Percentiles rank a stretch among this genome's conserved stretches.
These are phyloP conservation scores for Camptogramma bilineatum DNA, from an alignment of 2,888 invertebrate genomes.

Conservation along the genomic window DNA sequence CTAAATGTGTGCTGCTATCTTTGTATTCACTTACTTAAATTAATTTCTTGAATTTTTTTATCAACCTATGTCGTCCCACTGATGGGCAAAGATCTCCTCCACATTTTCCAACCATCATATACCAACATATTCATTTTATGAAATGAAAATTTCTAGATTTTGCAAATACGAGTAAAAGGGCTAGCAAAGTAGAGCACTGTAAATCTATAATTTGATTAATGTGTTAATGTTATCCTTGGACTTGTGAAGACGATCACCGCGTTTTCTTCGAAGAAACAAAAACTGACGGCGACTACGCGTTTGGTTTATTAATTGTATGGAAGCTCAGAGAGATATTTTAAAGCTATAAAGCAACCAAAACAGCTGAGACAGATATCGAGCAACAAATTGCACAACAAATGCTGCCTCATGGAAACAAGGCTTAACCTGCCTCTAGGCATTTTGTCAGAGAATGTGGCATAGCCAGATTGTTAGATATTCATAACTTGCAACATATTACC, in stretches of 20 bases:
- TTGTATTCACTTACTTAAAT: too few relatives aligned
- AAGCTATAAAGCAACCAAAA: not conserved
- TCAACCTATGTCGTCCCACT: too few relatives aligned
- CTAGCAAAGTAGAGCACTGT: too few relatives aligned
- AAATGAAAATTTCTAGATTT: too few relatives aligned
- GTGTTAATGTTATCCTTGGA: too few relatives aligned
- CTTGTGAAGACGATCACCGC: not conserved
- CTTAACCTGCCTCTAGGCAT: constrained; percentile 66
- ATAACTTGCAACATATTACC: constrained; percentile 72
- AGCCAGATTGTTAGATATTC: constrained; percentile 77
- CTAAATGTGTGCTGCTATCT: not conserved
- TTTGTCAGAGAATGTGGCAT: constrained; percentile 73
- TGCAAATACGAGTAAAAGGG: too few relatives aligned
- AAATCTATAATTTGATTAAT: too few relatives aligned
- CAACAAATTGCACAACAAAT: constrained; percentile 3
- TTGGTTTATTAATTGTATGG: not conserved
- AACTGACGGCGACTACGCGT: not conserved
- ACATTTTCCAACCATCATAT: too few relatives aligned
- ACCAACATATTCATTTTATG: too few relatives aligned
- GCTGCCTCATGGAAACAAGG: constrained; percentile 6
- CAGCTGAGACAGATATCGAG: constrained; percentile 5
- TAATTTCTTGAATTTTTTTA: too few relatives aligned
- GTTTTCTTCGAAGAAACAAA: not conserved
- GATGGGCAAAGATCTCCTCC: too few relatives aligned
- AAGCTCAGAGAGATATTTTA: not conserved